Base-by-base conservation (phyloP, 2,113 vertebrate species). In the Pandion haliaetus region DNA sequence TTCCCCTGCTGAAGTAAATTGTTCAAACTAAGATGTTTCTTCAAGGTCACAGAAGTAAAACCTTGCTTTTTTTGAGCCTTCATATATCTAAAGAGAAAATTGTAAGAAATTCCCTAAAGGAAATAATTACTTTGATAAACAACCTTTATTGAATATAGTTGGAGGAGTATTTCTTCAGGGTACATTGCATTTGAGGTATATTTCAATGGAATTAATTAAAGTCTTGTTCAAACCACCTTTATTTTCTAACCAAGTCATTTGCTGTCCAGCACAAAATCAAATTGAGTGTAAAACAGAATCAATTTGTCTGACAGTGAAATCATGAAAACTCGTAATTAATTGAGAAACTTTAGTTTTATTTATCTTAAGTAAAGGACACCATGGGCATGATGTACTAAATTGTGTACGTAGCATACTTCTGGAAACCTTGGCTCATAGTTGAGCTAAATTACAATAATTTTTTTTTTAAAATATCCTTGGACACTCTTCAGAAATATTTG, bases 101-200 rank as follows among this genome's bases (percentile, higher is more conserved):
- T 86, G 59, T 67, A 87, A 50, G 32, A 82, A 88, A 94, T 50
- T 95, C 90, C 81, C 86, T 77, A 89, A 96, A 94, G 93, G 80
- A 97, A 97, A 97, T 92, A 97, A 98, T 96, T 96, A 96, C 44
- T 95, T 95, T 97, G 82, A 96, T 90, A 97, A 97, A 97, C 50
- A 97, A 82, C 70, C 14, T 90, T 97, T 98, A 96, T 79, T 95
- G 95, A 96, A 97, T 86, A 91, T 80, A 83, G 74, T 94, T 93
- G 50, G 80, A 96, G 72, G 61, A 86, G 32, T 74, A 88, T 95
- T 96, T 95, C 95, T 97, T 96, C 79, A 76, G 62, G 87, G 76
- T 96, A 66, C 58, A 61, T 81, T 95, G 57, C 34, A 80, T 93
- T 90, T 95, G 94, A 96, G 93, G 50, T 95, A 74, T 82, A 97